Conservation (phyloP, 2,797 vertebrate species). For the Trachops cirrhosus region DNA sequence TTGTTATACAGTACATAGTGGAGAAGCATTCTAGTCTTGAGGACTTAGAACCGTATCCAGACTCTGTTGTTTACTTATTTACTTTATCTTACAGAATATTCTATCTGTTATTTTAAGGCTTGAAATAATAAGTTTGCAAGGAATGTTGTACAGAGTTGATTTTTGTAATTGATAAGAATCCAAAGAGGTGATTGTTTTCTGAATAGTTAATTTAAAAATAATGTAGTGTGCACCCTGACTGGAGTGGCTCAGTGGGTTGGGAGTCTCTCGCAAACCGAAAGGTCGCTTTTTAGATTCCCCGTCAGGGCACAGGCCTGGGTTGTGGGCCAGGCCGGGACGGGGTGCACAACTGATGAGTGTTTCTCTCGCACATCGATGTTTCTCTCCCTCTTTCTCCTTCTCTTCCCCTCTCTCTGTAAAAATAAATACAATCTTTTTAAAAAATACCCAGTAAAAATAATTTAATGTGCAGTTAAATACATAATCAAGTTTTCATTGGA, state of each 20-base stretch:
- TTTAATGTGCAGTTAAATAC: constrained; percentile 25
- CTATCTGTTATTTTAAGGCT: background rate
- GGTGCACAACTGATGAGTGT: background rate
- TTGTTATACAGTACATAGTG: background rate
- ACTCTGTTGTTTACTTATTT: background rate
- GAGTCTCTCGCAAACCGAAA: background rate
- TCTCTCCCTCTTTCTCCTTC: background rate
- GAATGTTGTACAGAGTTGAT: background rate
- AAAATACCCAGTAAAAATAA: background rate
- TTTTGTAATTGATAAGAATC: constrained; percentile 35
- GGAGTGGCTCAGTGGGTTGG: background rate
- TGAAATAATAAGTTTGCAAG: background rate
- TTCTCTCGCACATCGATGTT: background rate
- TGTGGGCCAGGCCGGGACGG: background rate
- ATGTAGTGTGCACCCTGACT: background rate
- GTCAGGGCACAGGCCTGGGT: background rate
- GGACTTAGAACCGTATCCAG: background rate
- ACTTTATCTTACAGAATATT: background rate
- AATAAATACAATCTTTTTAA: background rate
- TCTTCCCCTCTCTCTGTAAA: background rate
- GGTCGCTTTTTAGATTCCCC: background rate
- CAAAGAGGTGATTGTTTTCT: constrained; percentile 1
- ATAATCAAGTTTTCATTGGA: background rate
- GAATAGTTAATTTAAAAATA: background rate
- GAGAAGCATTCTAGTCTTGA: background rate